Percentiles rank a stretch among this genome's conserved stretches.
Evolutionary conservation across 2,797 vertebrate genomes (phyloP).

Genomic region (Chrosomus eos): DNA sequence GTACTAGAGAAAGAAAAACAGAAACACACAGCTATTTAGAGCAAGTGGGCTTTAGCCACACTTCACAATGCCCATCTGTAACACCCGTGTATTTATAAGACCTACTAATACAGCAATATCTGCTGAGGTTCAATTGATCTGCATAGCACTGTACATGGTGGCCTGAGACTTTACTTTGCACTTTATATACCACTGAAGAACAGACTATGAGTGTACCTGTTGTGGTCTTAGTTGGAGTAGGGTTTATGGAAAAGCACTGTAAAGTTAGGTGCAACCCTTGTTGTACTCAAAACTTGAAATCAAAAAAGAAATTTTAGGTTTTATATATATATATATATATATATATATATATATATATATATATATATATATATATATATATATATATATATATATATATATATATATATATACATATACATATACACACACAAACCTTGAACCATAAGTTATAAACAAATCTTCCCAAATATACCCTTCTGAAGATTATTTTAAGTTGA

Average conservation of each 20-base stretch:
- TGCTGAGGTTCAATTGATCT: constrained; percentile 50
- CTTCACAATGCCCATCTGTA: constrained; percentile 67
- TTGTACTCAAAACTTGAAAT: constrained; percentile 10
- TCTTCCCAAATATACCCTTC: constrained; percentile 57
- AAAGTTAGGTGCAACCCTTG: constrained; percentile 30
- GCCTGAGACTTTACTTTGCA: constrained; percentile 48
- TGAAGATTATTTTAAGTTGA: constrained; percentile 54
- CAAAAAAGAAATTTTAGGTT: constrained; percentile 1
- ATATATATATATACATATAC: too few species aligned
- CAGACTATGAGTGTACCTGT: neutral
- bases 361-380: neutral
- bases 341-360: too few species aligned
- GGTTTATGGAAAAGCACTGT: constrained; percentile 9
- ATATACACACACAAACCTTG: constrained; percentile 45
- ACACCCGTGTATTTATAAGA: constrained; percentile 67
- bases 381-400: constrained; percentile 14
- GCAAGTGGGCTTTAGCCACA: constrained; percentile 68
- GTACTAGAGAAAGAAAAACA: constrained; percentile 68
- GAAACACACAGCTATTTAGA: constrained; percentile 70
- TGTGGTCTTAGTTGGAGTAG: constrained; percentile 27
- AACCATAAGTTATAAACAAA: constrained; percentile 58
- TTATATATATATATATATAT: constrained; percentile 34
- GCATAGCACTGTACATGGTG: constrained; percentile 52
- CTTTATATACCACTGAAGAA: constrained; percentile 53
- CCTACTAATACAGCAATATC: constrained; percentile 31